Evolutionary conservation across 53 echinoderm and acorn worm species (phyloP).

Genomic region (Actinopyga echinites): DNA sequence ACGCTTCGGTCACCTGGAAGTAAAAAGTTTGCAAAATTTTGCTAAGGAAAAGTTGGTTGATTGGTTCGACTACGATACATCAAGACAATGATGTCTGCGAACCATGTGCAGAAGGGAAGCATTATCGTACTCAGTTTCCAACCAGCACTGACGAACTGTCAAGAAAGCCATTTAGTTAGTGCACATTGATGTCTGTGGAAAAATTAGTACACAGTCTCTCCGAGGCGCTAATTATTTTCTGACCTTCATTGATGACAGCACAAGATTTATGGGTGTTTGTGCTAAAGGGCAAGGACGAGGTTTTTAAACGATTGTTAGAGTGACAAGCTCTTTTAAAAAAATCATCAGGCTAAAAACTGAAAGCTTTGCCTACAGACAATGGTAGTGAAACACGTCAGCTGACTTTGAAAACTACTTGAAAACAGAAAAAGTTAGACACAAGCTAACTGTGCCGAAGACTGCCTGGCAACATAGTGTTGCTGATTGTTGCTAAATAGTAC

Average conservation of each 20-base stretch:
- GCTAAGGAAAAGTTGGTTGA: background rate
- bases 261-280: background rate
- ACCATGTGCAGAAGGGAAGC: no score
- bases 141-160: background rate
- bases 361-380: background rate
- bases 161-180: background rate
- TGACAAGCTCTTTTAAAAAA: background rate
- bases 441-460: constrained; percentile 6
- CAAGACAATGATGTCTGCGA: constrained; percentile 12
- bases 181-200: background rate
- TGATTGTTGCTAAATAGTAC: background rate
- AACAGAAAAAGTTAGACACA: background rate
- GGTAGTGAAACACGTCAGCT: background rate
- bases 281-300: background rate
- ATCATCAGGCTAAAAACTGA: background rate
- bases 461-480: background rate
- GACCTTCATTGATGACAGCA: constrained; percentile 13
- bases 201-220: background rate
- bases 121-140: background rate
- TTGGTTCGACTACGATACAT: background rate
- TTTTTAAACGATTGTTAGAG: no score
- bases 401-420: constrained; percentile 19
- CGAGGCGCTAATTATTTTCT: no score
- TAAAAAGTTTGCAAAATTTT: background rate
- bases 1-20: background rate